A percentile compares a stretch with the other conserved stretches of the same genome.
phyloP scores from a whole-genome alignment of 2,888 invertebrate species.

The Pedicia rivosa region DNA sequence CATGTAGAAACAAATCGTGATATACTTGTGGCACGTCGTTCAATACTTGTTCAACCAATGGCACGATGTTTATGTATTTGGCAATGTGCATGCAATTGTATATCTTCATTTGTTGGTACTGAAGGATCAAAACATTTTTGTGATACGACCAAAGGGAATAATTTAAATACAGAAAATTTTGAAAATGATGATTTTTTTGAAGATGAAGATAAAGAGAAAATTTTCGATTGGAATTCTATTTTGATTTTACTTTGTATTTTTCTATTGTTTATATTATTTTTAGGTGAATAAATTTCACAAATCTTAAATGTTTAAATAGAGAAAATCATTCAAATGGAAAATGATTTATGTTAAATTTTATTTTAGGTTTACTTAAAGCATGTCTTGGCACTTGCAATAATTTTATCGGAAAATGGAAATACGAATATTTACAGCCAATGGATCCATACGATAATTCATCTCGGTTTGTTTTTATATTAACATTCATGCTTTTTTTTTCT shows the following conservation, averaged over 20 bases:
- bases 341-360: conserved; percentile 6
- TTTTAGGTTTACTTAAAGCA: conserved; percentile 19
- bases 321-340: background rate
- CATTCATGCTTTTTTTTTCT: background rate
- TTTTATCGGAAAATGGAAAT: conserved; percentile 15
- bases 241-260: background rate
- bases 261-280: conserved; percentile 5
- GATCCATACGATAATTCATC: conserved; percentile 15
- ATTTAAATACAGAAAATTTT: conserved; percentile 18
- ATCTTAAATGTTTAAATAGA: background rate
- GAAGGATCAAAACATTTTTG: conserved; percentile 18
- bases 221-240: conserved; percentile 2
- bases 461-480: conserved; percentile 11
- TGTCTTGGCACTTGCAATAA: conserved; percentile 15
- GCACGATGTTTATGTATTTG: conserved; percentile 23
- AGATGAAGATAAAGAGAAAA: background rate
- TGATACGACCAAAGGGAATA: conserved; percentile 13
- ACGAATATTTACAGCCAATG: conserved; percentile 18
- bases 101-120: conserved; percentile 17
- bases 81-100: conserved; percentile 23
- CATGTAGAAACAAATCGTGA: conserved; percentile 9
- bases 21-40: conserved; percentile 15
- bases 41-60: conserved; percentile 17
- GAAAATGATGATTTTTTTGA: conserved; percentile 5
- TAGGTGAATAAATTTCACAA: conserved; percentile 5